These are phyloP conservation scores for Pangasius krempfi DNA, from an alignment of 2,797 vertebrate genomes.

Conservation along the genomic window DNA sequence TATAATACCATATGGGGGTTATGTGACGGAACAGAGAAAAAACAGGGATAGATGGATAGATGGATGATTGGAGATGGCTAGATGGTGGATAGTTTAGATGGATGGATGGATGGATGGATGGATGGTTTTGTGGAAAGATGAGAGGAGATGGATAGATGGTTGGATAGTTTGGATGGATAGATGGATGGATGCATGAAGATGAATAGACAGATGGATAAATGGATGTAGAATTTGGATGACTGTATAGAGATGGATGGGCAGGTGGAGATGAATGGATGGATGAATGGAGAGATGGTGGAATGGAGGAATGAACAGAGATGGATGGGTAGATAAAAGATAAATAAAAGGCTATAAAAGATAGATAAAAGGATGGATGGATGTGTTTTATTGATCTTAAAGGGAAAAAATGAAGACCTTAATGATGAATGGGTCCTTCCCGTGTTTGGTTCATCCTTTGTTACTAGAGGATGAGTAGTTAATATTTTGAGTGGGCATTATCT, in stretches of 20 bases:
- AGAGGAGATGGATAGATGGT: background rate
- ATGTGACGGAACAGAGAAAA: background rate
- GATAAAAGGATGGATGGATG: background rate
- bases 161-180: background rate
- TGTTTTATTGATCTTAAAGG: background rate
- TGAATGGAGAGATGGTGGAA: background rate
- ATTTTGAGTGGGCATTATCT: constrained; percentile 26
- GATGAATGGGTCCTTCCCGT: background rate
- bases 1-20: background rate
- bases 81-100: background rate
- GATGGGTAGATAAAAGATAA: background rate
- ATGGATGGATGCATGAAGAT: background rate
- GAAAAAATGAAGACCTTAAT: constrained; percentile 12
- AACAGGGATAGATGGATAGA: background rate
- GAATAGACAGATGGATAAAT: background rate
- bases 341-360: too few relatives aligned
- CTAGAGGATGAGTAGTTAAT: constrained; percentile 13
- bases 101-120: background rate
- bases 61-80: background rate
- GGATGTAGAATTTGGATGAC: background rate
- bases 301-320: background rate
- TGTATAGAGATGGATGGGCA: background rate
- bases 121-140: background rate
- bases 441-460: background rate
- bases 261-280: background rate